Base-by-base conservation (phyloP, 1,140 invertebrate genomes). In the Myzus persicae region DNA sequence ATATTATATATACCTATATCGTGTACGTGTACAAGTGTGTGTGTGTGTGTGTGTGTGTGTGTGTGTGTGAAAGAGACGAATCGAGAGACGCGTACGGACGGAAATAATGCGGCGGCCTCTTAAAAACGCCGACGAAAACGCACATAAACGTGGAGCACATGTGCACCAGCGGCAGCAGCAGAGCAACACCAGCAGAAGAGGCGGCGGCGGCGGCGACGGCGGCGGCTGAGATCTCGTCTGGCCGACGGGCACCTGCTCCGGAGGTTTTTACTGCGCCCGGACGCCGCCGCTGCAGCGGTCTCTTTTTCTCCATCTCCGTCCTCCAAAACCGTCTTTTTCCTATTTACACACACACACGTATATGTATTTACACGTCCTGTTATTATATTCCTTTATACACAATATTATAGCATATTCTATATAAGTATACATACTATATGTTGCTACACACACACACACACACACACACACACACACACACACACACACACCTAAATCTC, bases 231-330 rank as follows among this genome's bases (percentile, higher is more conserved):
- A 48, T 46, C 44, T 48, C 44, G 42, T 46, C 40, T 85, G 20
- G n/a, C 3, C 38, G 89, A 40, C 89, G 38, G 31, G 54, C 89
- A 90, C 89, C 89, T 90, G 89, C 89, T 67, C 51, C 51, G 89
- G 54, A 38, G 38, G 54, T 67, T 67, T 67, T 42, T 90, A 67
- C 89, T n/a, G 59, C 11, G 42, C 38, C 38, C 89, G 54, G 88
- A 59, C 88, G 85, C 84, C 24, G 84, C 20, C 31, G 59, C 26
- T 31, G 46, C 48, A 48, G 36, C 81, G 40, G 42, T 46, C 44
- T 46, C 44, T 76, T 76, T 76, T 76, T 76, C n/a, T 76, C n/a
- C 59, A 20, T 31, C 59, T 76, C n/a, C 59, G 59, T 76, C 59
- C n/a, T 31, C 59, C 59, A 76, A 76, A 76, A 76, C 59, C 31